phyloP scores from a whole-genome alignment of 2,797 vertebrate species.

The Liasis olivaceus region DNA sequence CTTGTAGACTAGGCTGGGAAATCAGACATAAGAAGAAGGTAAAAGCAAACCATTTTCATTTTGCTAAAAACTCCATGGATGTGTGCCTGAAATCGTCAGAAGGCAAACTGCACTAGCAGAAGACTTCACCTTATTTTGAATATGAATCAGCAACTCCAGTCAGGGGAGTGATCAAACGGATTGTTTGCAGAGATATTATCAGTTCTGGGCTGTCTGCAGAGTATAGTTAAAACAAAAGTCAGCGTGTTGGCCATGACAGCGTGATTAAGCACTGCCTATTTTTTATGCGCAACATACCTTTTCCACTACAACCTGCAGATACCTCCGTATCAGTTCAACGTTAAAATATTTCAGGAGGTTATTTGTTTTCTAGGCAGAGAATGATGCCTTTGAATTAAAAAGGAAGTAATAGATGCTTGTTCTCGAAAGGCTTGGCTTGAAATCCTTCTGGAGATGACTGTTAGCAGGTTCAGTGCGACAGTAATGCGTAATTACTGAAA shows the following conservation, averaged over 20 bases:
- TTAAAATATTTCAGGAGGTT: conserved; percentile 23
- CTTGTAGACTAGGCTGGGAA: neutral
- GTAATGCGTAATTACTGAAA: neutral
- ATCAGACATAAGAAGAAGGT: neutral
- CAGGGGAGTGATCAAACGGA: conserved; percentile 49
- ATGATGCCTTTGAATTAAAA: conserved; percentile 30
- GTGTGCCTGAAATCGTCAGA: neutral
- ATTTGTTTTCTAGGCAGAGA: neutral
- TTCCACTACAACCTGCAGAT: neutral
- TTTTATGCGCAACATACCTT: neutral
- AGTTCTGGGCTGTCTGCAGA: conserved; percentile 1
- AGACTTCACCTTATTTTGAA: neutral
- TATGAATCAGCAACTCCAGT: conserved; percentile 32
- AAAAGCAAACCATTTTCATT: neutral
- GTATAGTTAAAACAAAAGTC: neutral
- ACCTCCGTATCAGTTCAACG: conserved; percentile 39
- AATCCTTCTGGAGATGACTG: neutral
- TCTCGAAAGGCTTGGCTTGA: neutral
- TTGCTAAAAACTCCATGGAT: neutral
- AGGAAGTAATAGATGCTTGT: neutral
- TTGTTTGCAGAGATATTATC: conserved; percentile 52
- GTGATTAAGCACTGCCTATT: neutral
- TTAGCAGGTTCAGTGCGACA: neutral
- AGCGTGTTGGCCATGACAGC: neutral
- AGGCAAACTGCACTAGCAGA: neutral